Conservation (phyloP, 2,888 invertebrate species). For the Dusona sp. region DNA sequence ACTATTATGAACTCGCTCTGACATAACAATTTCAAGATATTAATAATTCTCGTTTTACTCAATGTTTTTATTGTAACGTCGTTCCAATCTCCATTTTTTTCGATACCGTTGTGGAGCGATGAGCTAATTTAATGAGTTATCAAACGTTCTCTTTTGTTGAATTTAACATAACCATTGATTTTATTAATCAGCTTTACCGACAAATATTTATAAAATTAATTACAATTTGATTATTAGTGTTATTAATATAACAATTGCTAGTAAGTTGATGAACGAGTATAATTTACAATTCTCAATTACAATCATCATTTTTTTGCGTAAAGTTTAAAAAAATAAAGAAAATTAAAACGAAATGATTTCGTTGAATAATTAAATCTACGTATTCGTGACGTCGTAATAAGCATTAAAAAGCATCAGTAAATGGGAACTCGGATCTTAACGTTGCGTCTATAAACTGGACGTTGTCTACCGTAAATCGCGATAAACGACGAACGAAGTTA, state of each 20-base stretch:
- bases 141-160: no score
- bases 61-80: no score
- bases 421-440: slow-evolving; percentile 9
- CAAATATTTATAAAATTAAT: no score
- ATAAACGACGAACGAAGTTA: slow-evolving; percentile 60
- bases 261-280: not conserved
- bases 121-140: no score
- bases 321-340: not conserved
- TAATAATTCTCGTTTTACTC: no score
- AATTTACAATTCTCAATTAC: not conserved
- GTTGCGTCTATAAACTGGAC: slow-evolving; percentile 15
- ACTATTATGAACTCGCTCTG: no score
- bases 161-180: not conserved
- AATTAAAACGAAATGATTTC: not conserved
- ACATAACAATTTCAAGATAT: no score
- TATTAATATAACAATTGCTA: not conserved
- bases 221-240: no score
- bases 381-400: not conserved
- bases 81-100: not conserved
- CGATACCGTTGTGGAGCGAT: no score
- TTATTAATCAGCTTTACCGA: not conserved
- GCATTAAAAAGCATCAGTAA: slow-evolving; percentile 18
- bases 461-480: slow-evolving; percentile 40
- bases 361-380: not conserved
- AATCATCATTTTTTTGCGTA: not conserved